These are phyloP conservation scores for Coptotermes formosanus DNA, from an alignment of 1,140 invertebrate species.

Conservation along the genomic window DNA sequence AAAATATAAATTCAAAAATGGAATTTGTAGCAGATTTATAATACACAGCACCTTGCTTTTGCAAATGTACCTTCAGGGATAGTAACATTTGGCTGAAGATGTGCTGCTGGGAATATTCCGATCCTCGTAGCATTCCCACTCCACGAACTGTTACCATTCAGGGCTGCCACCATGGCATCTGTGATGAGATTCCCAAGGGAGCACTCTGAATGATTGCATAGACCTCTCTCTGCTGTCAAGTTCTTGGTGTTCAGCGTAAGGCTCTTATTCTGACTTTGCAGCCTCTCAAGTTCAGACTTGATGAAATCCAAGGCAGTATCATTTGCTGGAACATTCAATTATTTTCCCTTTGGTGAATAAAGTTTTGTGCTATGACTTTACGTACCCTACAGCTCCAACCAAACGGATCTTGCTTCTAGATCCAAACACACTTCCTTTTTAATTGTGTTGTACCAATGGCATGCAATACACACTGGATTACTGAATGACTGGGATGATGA, in stretches of 20 bases:
- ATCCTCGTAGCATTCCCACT: not conserved
- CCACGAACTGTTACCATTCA: not conserved
- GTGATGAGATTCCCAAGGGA: conserved; percentile 21
- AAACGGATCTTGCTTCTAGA: too few relatives aligned
- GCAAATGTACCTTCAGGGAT: not conserved
- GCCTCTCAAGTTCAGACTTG: not conserved
- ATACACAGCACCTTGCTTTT: too few relatives aligned
- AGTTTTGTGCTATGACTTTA: too few relatives aligned
- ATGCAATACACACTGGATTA: too few relatives aligned
- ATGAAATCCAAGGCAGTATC: not conserved
- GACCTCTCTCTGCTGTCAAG: not conserved
- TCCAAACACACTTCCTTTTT: too few relatives aligned
- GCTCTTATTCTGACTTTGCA: not conserved
- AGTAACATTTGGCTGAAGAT: not conserved
- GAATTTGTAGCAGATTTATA: too few relatives aligned
- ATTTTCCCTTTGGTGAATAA: too few relatives aligned
- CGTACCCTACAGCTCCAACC: too few relatives aligned
- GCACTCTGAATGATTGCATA: not conserved
- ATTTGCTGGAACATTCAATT: not conserved
- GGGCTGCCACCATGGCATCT: conserved; percentile 9
- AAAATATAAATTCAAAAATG: too few relatives aligned
- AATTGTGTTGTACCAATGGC: too few relatives aligned
- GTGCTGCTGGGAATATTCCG: not conserved
- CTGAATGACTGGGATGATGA: too few relatives aligned
- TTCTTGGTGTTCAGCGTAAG: not conserved